Base-by-base conservation (phyloP, 2,888 invertebrate species). In the Lasioglossum morio region DNA sequence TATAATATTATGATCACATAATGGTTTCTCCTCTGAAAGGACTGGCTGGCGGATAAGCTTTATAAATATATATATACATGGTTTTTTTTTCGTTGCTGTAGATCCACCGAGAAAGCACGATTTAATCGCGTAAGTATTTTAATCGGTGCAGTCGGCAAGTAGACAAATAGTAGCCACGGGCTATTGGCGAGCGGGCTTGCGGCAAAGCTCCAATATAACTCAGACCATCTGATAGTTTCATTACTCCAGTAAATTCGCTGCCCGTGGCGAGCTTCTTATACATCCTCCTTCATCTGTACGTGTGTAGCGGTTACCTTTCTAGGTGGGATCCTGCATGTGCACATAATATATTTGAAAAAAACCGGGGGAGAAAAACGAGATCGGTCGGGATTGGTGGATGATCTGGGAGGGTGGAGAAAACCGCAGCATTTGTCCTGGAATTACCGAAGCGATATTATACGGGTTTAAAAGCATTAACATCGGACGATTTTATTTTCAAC, bases 141-240 rank as follows among this genome's bases (percentile, higher is more conserved):
- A 91, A 92, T 92, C 91, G 91, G 91, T 87, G 87, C 85, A 91
- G 91, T 91, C 91, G 89, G 89, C 90, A 91, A 91, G 91, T 91
- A 92, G 92, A 93, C 92, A 93, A 94, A 93, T 93, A 92, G 92
- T 90, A 89, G 90, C 91, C 92, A 91, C 89, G 89, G 90, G 90
- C 91, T 92, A 92, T 92, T 91, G 92, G 91, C 89, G 87, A 90
- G 87, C 91, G 87, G 81, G 88, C 89, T 90, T 90, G 89, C 87
- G 88, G 91, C 90, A 91, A 92, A 91, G 90, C 91, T 90, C 88
- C 89, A 81, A 90, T 93, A 91, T 93, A 93, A 92, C 92, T 93
- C 92, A 93, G 85, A 86, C 86, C 88, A 92, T 91, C 91, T 90
- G 92, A 92, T 93, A 92, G 92, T 93, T 93, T 93, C 93, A 93